Base-by-base conservation (phyloP, 2,888 invertebrate species). In the Limenitis camilla region DNA sequence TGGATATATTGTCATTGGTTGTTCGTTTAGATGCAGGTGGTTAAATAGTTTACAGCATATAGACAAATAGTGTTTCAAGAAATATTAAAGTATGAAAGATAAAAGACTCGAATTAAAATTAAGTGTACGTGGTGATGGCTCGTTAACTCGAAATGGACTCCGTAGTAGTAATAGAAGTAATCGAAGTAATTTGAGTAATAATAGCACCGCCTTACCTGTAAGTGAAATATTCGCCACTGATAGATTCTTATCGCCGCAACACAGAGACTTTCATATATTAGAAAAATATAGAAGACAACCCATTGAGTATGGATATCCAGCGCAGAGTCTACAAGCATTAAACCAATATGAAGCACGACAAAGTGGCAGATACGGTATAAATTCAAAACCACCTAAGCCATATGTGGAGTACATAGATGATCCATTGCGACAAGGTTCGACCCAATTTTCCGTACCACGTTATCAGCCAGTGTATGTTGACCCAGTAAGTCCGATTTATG, bases 121-220 rank as follows among this genome's bases (percentile, higher is more conserved):
- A 55, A 88, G 84, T 66, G 87, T 88, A 52, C 81, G 85, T 36
- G 86, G 87, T 36, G 88, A 88, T 56, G 83, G 86, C 59, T 83
- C 87, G 46, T 63, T 87, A 57, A 77, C 74, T 55, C 74, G 87
- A 40, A 80, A 80, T 65, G 77, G 77, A 63, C 64, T 71, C 11
- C 73, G 86, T 59, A 81, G 84, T 62, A 87, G 87, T 54, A 76
- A 61, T 28, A 73, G 87, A 66, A 86, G 85, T 61, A 84, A 78
- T 61, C 73, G 76, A 53, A 83, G 83, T 60, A 78, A 76, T 62
- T 58, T 65, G 8, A 84, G 81, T 60, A 80, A 66, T 61, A 75
- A 67, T 58, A 81, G 74, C 56, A 65, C 69, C 48, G 69, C 73
- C 33, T 63, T 87, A 55, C 83, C 87, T 1, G 76, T 76, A 29